phyloP scores from a whole-genome alignment of 2,888 invertebrate species.

The Pandemis corylana region DNA sequence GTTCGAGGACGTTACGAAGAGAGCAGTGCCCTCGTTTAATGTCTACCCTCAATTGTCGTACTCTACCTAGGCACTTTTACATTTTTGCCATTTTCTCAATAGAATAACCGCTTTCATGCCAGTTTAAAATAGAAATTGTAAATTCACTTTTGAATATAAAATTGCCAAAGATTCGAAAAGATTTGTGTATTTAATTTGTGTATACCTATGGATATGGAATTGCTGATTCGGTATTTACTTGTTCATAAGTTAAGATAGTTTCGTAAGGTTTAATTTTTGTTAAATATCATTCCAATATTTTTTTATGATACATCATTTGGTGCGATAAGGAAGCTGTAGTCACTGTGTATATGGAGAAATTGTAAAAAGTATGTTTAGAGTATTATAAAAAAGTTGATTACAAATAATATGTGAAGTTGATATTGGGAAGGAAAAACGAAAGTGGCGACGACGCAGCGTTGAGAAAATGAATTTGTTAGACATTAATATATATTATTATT shows the following conservation, averaged over 20 bases:
- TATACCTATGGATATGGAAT: constrained; percentile 63
- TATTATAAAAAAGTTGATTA: constrained; percentile 79
- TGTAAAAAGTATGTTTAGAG: constrained; percentile 82
- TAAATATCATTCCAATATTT: constrained; percentile 80
- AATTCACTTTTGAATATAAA: constrained; percentile 83
- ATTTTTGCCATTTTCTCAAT: constrained; percentile 78
- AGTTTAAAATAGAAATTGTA: constrained; percentile 77
- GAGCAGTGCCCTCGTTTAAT: too few species aligned
- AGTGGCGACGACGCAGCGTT: constrained; percentile 77
- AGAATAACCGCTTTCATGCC: constrained; percentile 73
- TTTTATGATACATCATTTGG: constrained; percentile 73
- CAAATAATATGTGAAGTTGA: constrained; percentile 73
- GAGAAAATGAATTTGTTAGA: constrained; percentile 84
- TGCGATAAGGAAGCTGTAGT: constrained; percentile 72
- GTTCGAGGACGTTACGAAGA: too few species aligned
- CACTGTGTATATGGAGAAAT: constrained; percentile 70
- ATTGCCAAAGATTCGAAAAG: constrained; percentile 83
- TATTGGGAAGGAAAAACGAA: constrained; percentile 75
- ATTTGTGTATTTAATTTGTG: constrained; percentile 59
- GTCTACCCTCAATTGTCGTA: too few species aligned
- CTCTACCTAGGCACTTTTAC: constrained; percentile 53
- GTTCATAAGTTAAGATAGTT: constrained; percentile 46
- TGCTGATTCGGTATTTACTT: constrained; percentile 55
- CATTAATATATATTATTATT: constrained; percentile 84
- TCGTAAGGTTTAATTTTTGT: constrained; percentile 57